Percentiles rank a stretch among this genome's conserved stretches.
Conservation (phyloP, 2,113 vertebrate genomes). For the Corythoichthys haematopterus region DNA sequence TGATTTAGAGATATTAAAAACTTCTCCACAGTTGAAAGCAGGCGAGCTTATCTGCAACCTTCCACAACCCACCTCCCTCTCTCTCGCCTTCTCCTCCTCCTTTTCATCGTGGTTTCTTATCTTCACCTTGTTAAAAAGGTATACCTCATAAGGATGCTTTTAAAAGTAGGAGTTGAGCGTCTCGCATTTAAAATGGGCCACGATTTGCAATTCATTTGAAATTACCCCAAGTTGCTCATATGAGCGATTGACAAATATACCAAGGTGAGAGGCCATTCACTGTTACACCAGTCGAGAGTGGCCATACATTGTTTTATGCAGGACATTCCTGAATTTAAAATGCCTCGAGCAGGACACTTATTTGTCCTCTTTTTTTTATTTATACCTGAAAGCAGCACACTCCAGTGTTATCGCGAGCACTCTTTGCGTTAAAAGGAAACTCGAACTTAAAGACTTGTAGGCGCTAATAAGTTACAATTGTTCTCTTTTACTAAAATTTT, state of each 20-base stretch:
- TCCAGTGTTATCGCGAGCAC: too few species aligned
- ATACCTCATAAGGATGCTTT: slow-evolving; percentile 41
- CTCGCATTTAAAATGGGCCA: slow-evolving; percentile 44
- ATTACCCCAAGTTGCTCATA: slow-evolving; percentile 46
- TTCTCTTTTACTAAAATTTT: too few species aligned
- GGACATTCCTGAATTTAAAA: too few species aligned
- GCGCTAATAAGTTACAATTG: too few species aligned
- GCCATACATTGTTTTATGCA: too few species aligned
- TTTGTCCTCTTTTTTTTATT: too few species aligned
- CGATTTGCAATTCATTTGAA: slow-evolving; percentile 54
- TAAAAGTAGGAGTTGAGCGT: slow-evolving; percentile 17
- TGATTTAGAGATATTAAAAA: slow-evolving; percentile 79
- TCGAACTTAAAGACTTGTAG: too few species aligned
- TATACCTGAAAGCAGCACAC: too few species aligned
- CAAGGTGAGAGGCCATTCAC: background rate
- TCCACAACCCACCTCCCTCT: slow-evolving; percentile 8
- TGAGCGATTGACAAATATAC: slow-evolving; percentile 38
- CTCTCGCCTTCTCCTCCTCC: slow-evolving; percentile 21
- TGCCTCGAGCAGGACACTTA: too few species aligned
- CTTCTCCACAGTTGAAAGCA: slow-evolving; percentile 67
- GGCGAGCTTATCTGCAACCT: slow-evolving; percentile 53
- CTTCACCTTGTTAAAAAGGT: slow-evolving; percentile 60
- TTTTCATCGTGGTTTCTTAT: slow-evolving; percentile 47
- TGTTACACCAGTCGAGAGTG: too few species aligned
- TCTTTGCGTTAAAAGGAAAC: too few species aligned